phyloP scores from a whole-genome alignment of 2,797 vertebrate species.

The Anas bahamensis region DNA sequence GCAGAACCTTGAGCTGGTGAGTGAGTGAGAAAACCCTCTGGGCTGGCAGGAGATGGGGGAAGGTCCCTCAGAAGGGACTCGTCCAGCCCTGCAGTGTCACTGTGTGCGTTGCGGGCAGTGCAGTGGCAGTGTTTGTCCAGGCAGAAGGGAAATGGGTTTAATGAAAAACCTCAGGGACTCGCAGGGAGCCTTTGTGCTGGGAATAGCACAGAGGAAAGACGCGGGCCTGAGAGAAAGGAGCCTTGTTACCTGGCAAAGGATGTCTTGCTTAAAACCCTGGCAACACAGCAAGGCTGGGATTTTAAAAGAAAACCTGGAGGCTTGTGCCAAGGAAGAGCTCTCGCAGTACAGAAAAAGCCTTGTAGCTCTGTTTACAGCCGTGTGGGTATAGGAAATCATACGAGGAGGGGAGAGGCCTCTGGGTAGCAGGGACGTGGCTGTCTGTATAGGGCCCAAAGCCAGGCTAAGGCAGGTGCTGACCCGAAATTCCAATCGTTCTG shows the following conservation, averaged over 20 bases:
- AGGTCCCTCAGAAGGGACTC: accelerated
- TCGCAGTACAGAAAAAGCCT: not conserved
- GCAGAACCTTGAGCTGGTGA: constrained; percentile 95
- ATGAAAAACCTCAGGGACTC: accelerated
- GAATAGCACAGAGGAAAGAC: accelerated
- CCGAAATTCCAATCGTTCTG: not conserved
- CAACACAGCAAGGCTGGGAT: not conserved
- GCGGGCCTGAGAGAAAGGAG: not conserved
- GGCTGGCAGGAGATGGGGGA: not conserved
- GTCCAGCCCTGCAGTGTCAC: not conserved
- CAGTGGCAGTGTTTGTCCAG: not conserved
- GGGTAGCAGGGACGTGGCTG: not conserved
- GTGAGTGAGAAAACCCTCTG: not conserved
- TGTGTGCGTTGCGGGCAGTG: not conserved
- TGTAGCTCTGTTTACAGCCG: not conserved
- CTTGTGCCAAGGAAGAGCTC: not conserved
- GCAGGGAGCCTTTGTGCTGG: not conserved
- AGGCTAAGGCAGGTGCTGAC: not conserved
- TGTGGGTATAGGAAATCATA: not conserved
- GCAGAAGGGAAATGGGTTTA: not conserved
- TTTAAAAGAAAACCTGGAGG: not conserved
- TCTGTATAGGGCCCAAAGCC: not conserved
- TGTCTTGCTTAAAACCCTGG: not conserved
- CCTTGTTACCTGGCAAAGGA: not conserved
- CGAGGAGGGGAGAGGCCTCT: not conserved